phyloP scores from a whole-genome alignment of 1,140 invertebrate genomes.

The Sminthurides bifidus region DNA sequence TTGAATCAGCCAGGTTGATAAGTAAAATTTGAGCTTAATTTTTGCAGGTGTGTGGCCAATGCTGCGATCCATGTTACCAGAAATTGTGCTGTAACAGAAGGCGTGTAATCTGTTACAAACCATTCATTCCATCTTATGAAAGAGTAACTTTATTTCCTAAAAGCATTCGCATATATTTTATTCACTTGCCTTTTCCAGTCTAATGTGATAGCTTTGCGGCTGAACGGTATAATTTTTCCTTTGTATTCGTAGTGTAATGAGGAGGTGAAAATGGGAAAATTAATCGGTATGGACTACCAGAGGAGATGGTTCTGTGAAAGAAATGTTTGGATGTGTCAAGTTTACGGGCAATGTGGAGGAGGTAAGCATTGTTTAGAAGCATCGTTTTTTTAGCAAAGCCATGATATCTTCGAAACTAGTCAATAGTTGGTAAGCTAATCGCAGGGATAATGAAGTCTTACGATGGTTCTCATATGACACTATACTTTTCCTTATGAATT shows the following conservation, averaged over 20 bases:
- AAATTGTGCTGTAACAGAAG: slow-evolving; percentile 29
- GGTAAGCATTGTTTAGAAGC: neutral
- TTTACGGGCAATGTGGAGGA: slow-evolving; percentile 26
- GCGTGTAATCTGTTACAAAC: slow-evolving; percentile 25
- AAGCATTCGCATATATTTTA: neutral
- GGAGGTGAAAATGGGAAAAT: slow-evolving; percentile 26
- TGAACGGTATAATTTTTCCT: neutral
- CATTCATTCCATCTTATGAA: slow-evolving; percentile 29
- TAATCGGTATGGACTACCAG: slow-evolving; percentile 28
- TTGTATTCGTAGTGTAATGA: slow-evolving; percentile 14
- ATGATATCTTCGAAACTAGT: too few relatives aligned
- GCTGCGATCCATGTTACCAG: slow-evolving; percentile 24
- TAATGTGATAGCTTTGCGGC: neutral
- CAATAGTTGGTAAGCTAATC: too few relatives aligned
- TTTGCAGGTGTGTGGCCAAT: neutral
- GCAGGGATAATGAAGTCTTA: neutral
- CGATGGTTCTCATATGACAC: neutral
- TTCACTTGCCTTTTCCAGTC: neutral
- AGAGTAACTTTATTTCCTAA: slow-evolving; percentile 2
- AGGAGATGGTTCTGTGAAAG: slow-evolving; percentile 31
- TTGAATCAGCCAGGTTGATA: neutral
- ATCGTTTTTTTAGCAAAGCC: too few relatives aligned
- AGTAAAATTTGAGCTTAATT: too few relatives aligned
- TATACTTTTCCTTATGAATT: neutral
- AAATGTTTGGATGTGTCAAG: slow-evolving; percentile 32